A percentile compares a stretch with the other conserved stretches of the same genome.
These are phyloP conservation scores for Bombus sibiricus DNA, from an alignment of 1,140 invertebrate genomes.

Conservation along the genomic window DNA sequence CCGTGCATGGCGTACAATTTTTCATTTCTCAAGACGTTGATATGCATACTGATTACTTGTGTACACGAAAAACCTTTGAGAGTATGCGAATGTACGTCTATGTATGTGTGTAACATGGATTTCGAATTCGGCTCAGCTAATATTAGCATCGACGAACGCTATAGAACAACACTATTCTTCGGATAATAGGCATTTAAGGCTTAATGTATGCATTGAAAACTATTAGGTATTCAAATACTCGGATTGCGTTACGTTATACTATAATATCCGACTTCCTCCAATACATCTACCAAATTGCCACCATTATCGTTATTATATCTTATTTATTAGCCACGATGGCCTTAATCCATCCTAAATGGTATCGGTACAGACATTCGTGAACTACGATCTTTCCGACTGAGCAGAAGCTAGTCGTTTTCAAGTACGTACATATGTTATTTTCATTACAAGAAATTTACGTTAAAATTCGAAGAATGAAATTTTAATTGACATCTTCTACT, in stretches of 20 bases:
- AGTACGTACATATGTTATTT: neutral
- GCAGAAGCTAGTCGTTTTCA: neutral
- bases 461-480: neutral
- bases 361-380: slow-evolving; percentile 37
- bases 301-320: slow-evolving; percentile 74
- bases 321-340: slow-evolving; percentile 66
- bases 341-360: slow-evolving; percentile 66
- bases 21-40: slow-evolving; percentile 56
- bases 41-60: slow-evolving; percentile 32
- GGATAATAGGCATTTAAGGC: slow-evolving; percentile 74
- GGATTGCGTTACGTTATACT: slow-evolving; percentile 75
- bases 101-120: slow-evolving; percentile 18
- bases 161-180: slow-evolving; percentile 69
- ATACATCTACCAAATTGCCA: slow-evolving; percentile 69
- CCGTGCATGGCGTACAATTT: slow-evolving; percentile 23
- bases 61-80: slow-evolving; percentile 15
- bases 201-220: slow-evolving; percentile 80
- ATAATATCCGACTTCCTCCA: slow-evolving; percentile 73
- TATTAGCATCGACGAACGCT: slow-evolving; percentile 71
- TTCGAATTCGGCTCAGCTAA: slow-evolving; percentile 65
- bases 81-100: slow-evolving; percentile 2
- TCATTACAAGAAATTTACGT: neutral
- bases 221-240: slow-evolving; percentile 79
- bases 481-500: neutral
- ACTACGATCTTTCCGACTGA: neutral